Evolutionary conservation across 2,113 vertebrate species (phyloP).

Genomic region (Ramphastos sulfuratus): DNA sequence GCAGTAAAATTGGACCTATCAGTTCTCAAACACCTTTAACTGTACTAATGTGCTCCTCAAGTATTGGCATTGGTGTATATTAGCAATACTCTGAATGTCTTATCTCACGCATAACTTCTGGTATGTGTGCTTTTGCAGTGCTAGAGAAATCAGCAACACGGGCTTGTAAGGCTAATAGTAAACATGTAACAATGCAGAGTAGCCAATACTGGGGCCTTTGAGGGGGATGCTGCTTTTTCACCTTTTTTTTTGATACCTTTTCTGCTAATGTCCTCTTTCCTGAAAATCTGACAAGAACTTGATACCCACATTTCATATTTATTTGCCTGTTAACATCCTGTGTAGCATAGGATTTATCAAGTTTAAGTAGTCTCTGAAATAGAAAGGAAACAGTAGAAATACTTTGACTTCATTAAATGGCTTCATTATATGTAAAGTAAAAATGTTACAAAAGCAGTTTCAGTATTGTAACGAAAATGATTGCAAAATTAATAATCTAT

Average conservation of each 20-base stretch:
- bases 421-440: neutral
- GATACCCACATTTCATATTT: neutral
- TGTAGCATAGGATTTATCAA: neutral
- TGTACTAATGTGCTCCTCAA: neutral
- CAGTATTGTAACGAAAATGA: neutral
- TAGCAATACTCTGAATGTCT: neutral
- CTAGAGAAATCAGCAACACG: neutral
- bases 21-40: neutral
- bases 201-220: neutral
- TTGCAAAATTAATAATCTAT: no score
- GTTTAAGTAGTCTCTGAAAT: neutral
- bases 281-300: neutral
- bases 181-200: neutral
- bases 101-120: neutral
- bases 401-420: neutral
- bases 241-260: neutral
- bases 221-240: neutral
- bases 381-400: neutral
- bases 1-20: neutral
- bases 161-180: neutral
- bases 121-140: neutral
- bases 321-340: neutral
- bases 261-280: neutral
- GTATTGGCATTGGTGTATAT: neutral
- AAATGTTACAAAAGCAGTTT: neutral